Base-by-base conservation (phyloP, 2,113 vertebrate species). In the Microcebus murinus region DNA sequence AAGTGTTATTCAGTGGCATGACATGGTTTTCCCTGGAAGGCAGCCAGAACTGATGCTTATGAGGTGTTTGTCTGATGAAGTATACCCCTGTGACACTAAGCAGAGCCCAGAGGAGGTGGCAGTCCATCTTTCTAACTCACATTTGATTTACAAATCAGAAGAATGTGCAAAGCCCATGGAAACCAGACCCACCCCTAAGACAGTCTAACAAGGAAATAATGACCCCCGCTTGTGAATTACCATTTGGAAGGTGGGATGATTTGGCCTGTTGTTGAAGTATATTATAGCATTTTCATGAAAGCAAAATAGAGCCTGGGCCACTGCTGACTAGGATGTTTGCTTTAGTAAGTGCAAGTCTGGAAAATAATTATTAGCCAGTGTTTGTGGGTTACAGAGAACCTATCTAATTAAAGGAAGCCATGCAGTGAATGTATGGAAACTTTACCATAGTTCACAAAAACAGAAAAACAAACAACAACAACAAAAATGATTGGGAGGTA, bases 51-150 rank as follows among this genome's bases (percentile, higher is more conserved):
- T 97, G 97, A 98, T 98, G 98, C 98, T 98, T 98, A 99, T 98
- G 98, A 98, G 98, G 98, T 98, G 98, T 98, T 98, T 98, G 97
- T 97, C 97, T 99, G 98, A 98, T 98, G 97, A 97, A 97, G 98
- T 98, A 96, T 87, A 97, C 96, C 97, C 97, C 90, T 91, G 96
- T 98, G 98, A 98, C 98, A 98, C 89, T 97, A 97, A 98, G 93
- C 98, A 98, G 98, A 98, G 94, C 85, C 97, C 29, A 6, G 77
- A 97, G 91, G 93, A 96, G 96, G 81, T 97, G 96, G 96, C 97
- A 98, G 98, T 84, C 97, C 88, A 97, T 98, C 96, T 96, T 98
- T 98, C 98, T 98, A 98, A 94, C 93, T 98, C 95, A 98, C 97
- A 97, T 98, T 96, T 97, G 98, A 98, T 98, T 98, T 97, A 98